These are phyloP conservation scores for Passer domesticus DNA, from an alignment of 2,113 vertebrate genomes.

Conservation along the genomic window DNA sequence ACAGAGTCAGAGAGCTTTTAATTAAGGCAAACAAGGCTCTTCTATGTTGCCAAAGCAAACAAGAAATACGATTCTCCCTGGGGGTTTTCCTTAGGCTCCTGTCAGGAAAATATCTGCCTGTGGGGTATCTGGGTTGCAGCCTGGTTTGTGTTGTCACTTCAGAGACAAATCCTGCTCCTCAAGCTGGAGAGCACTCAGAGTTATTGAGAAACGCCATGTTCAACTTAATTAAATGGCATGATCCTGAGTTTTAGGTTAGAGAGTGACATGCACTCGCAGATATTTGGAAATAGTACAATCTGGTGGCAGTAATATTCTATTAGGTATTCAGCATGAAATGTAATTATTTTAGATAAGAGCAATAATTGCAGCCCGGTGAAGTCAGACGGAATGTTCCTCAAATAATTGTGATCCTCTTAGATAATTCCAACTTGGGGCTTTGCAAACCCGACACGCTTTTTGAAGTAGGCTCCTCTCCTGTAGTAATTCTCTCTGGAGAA, in stretches of 20 bases:
- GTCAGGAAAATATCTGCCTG: not conserved
- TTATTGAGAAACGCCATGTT: not conserved
- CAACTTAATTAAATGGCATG: not conserved
- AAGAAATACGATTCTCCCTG: not conserved
- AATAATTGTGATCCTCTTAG: constrained; percentile 48
- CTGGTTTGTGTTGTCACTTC: not conserved
- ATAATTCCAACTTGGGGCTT: constrained; percentile 50
- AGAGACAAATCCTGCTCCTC: not conserved
- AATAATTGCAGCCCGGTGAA: not conserved
- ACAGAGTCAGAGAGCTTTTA: not conserved
- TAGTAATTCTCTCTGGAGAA: constrained; percentile 28
- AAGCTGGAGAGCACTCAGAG: not conserved
- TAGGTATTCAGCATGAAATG: constrained; percentile 57
- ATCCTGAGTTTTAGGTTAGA: not conserved
- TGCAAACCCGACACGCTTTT: not conserved
- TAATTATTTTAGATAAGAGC: constrained; percentile 53
- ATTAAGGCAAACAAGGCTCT: not conserved
- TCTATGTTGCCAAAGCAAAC: not conserved
- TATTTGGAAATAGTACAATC: constrained; percentile 5
- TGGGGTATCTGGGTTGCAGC: not conserved
- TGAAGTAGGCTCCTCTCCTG: constrained; percentile 34
- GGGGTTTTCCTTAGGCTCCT: not conserved
- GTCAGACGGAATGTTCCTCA: constrained; percentile 42
- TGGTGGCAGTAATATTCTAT: constrained; percentile 53
- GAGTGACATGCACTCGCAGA: not conserved